A percentile compares a stretch with the other conserved stretches of the same genome.
phyloP scores from a whole-genome alignment of 2,797 vertebrate genomes.

The Notamacropus eugenii region DNA sequence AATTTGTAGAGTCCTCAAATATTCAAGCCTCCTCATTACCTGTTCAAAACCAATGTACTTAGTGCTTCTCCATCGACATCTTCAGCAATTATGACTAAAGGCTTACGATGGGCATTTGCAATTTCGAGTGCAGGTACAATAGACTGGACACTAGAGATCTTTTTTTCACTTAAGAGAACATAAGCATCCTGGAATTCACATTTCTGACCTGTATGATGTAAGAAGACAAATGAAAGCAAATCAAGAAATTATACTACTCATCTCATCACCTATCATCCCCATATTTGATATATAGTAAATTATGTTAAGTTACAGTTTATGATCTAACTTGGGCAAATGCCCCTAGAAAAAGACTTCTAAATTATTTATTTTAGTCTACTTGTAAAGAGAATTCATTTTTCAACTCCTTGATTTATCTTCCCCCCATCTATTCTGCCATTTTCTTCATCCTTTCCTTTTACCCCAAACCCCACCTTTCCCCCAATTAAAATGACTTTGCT shows the following conservation, averaged over 20 bases:
- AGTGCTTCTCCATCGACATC: conserved; percentile 98
- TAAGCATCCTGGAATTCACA: conserved; percentile 99
- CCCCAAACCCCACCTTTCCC: background rate
- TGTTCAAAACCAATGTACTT: conserved; percentile 98
- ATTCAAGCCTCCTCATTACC: conserved; percentile 81
- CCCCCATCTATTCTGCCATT: background rate
- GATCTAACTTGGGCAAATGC: background rate
- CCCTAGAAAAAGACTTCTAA: background rate
- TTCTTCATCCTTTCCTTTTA: background rate
- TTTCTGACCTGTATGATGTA: conserved; percentile 92
- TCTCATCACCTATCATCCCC: background rate
- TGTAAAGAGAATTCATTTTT: background rate
- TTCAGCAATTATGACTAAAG: conserved; percentile 96
- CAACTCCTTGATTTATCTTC: background rate
- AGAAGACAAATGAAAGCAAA: background rate
- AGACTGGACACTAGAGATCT: conserved; percentile 97
- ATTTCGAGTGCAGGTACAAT: conserved; percentile 98
- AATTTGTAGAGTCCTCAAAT: background rate
- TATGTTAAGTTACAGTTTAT: background rate
- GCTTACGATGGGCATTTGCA: conserved; percentile 96
- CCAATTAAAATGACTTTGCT: background rate
- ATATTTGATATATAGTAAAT: background rate
- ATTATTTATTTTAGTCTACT: background rate
- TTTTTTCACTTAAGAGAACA: conserved; percentile 97
- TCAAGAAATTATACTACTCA: background rate